phyloP scores from a whole-genome alignment of 2,888 invertebrate genomes.

The Scaptomyza parva region DNA sequence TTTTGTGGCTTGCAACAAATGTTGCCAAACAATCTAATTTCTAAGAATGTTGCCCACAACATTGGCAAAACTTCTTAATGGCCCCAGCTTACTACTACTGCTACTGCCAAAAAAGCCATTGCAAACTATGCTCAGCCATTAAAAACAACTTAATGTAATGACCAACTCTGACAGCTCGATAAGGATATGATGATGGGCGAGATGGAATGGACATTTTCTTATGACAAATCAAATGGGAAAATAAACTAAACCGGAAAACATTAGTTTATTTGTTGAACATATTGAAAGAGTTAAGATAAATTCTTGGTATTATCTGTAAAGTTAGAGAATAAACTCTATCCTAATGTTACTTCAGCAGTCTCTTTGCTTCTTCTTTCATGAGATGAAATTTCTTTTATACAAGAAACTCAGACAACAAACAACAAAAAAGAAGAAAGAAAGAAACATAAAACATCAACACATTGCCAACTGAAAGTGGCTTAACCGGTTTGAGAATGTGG shows the following conservation, averaged over 20 bases:
- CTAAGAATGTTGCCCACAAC: conserved; percentile 33
- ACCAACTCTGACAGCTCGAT: conserved; percentile 12
- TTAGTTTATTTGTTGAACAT: not conserved
- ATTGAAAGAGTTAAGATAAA: too few species aligned
- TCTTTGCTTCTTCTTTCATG: too few species aligned
- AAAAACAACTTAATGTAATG: conserved; percentile 29
- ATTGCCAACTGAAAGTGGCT: not conserved
- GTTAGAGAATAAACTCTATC: too few species aligned
- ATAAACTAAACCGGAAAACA: not conserved
- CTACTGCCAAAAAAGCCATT: conserved; percentile 21
- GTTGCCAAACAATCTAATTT: conserved; percentile 38
- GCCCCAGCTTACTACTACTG: conserved; percentile 14
- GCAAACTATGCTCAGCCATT: conserved; percentile 18
- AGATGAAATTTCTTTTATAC: not conserved
- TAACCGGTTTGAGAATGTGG: not conserved
- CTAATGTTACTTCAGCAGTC: too few species aligned
- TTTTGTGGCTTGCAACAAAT: conserved; percentile 44
- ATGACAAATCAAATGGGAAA: too few species aligned
- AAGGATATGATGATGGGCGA: conserved; percentile 1
- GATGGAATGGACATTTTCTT: not conserved
- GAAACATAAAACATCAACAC: not conserved
- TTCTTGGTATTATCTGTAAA: too few species aligned
- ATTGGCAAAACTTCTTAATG: conserved; percentile 38
- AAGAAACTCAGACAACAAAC: not conserved
- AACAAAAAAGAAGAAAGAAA: not conserved